Conservation (phyloP, 2,888 invertebrate species). For the Stictocephala bisonia region DNA sequence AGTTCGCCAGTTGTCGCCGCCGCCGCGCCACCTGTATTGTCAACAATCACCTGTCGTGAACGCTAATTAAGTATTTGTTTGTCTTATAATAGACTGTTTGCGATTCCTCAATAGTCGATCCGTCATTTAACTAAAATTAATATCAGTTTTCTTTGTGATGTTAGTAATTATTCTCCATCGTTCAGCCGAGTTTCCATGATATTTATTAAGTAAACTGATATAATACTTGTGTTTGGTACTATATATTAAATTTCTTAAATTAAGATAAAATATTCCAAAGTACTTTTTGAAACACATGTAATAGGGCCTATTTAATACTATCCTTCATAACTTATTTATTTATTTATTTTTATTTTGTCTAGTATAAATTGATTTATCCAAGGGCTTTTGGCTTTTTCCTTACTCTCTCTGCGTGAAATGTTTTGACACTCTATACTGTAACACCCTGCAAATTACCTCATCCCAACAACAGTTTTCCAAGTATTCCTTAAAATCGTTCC, state of each 20-base stretch:
- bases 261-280: neutral
- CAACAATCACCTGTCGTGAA: constrained; percentile 14
- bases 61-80: constrained; percentile 13
- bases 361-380: neutral
- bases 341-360: constrained; percentile 4
- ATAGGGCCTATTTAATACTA: constrained; percentile 23
- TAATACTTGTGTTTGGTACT: neutral
- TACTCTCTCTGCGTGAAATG: no score
- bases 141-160: neutral
- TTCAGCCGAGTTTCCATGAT: neutral
- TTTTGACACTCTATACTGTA: neutral
- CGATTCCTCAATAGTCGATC: neutral
- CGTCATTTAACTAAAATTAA: neutral
- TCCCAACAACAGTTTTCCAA: neutral
- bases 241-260: neutral
- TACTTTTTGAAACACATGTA: neutral
- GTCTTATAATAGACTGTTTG: neutral
- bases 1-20: neutral
- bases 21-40: constrained; percentile 1
- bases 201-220: neutral
- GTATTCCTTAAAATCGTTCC: neutral
- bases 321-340: neutral
- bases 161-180: neutral
- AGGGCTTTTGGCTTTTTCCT: constrained; percentile 1
- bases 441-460: neutral